Base-by-base conservation (phyloP, 2,888 invertebrate genomes). In the Philonicus albiceps region DNA sequence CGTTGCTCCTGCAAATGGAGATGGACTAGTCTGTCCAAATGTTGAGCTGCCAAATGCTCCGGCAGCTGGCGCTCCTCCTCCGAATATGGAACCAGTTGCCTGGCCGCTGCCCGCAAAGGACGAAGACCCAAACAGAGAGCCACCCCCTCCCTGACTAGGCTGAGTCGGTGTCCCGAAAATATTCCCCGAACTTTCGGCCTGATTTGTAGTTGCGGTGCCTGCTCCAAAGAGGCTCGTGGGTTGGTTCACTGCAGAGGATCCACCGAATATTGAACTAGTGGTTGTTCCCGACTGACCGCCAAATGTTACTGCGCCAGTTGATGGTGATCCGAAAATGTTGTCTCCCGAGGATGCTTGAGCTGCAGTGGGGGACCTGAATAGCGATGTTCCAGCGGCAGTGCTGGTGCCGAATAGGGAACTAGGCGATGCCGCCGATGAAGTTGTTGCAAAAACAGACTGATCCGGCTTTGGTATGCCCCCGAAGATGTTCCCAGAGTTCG, bases 401-500 rank as follows among this genome's bases (percentile, higher is more conserved):
- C 22, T 19, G 55, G 30, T 22, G 3, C 37, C 78, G 27, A 86
- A 86, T 1, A 73, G 85, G 8, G 78, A 72, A 30, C 16, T 53
- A 30, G 81, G 40, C 4, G n/a, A n/a, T n/a, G 37, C 11, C 37
- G 88, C 80, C 1, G 88, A 16, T 5, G 88, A 4, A 1, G 80
- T 43, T 5, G 64, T 90, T 19, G 75, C 90, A 86, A 92, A 92
- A 1, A 90, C 89, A 0, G 90, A 89, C 34, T 89, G 89, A 34
- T 91, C 91, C 2, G 92, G 90, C 87, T 92, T 91, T 0, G 92
- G 91, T 22, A 91, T 90, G 73, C 89, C 90, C 2, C 90, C 90
- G 80, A 91, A 91, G 31, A 91, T 89, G 74, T 89, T 90, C 7
- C 88, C 89, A 16, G 88, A 81, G 37, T 64, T 49, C 19, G 72